These are phyloP conservation scores for Nautilus pompilius DNA, from an alignment of 1,140 invertebrate genomes.

Conservation along the genomic window DNA sequence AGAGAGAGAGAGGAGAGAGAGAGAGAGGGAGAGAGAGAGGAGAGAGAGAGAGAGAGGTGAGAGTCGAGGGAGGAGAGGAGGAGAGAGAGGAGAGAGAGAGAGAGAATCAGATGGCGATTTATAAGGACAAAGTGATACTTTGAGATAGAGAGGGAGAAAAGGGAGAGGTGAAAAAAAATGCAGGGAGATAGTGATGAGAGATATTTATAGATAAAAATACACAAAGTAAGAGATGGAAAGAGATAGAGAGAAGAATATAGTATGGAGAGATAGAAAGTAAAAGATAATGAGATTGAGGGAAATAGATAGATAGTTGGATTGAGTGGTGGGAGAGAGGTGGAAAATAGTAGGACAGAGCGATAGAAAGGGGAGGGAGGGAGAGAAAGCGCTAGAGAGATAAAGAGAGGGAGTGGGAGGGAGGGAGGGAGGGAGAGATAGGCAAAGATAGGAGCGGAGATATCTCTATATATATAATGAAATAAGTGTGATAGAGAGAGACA, in stretches of 20 bases:
- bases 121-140: no score
- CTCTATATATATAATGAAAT: neutral
- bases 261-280: no score
- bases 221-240: no score
- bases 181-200: no score
- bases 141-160: no score
- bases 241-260: no score
- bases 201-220: no score
- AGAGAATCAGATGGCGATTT: neutral
- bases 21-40: neutral
- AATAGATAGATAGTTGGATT: no score
- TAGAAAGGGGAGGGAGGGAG: neutral
- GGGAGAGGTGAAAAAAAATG: no score
- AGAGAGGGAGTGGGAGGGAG: constrained; percentile 1
- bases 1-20: neutral
- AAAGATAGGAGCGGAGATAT: constrained; percentile 4
- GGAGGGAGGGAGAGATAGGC: neutral
- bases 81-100: neutral
- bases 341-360: no score
- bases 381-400: constrained; percentile 1
- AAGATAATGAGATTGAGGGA: no score
- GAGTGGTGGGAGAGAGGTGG: no score
- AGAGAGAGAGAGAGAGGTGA: neutral
- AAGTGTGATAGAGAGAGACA: neutral
- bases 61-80: neutral